Base-by-base conservation (phyloP, 2,888 invertebrate species). In the Tetragonula carbonaria region DNA sequence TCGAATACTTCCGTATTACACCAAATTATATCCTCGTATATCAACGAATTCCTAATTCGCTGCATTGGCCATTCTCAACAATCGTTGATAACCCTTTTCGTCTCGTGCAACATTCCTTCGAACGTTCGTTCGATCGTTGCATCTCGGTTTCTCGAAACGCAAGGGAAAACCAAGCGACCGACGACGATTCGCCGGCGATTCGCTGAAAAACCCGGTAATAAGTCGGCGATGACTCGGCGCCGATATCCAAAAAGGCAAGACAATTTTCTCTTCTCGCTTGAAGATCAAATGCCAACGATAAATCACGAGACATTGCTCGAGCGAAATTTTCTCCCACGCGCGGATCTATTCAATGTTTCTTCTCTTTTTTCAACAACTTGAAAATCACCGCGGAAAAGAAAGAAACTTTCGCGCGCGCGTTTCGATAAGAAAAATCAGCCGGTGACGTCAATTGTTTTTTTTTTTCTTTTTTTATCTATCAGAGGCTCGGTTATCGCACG, bases 161-260 rank as follows among this genome's bases (percentile, higher is more conserved):
- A 33, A 33, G 2, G 33, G 28, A 28, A 28, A 28, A 28, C 28
- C 28, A 28, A 28, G 28, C 28, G 28, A 28, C 28, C 28, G 28
- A 28, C 28, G 28, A 28, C 28, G 28, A 28, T 28, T 59, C 45
- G n/a, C 14, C 23, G 23, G 23, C 23, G 23, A 28, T 28, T 59
- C 45, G n/a, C 14, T 55, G 66, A 28, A 28, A 28, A 62, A 78
- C 38, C 55, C 3, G 23, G 57, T 82, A 80, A 77, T 79, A 85
- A 67, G 62, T 55, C 71, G 57, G 55, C 62, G 86, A 86, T 83
- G 81, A 83, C 62, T 28, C 28, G 28, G 80, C 74, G 51, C 55
- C 76, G 87, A 87, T 87, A 87, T 86, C 86, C 87, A 75, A 87
- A 87, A 86, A 78, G 76, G 87, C 82, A 82, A 84, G 84, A 84